Conservation (phyloP, 2,113 vertebrate species). For the Cyprinodon tularosa region DNA sequence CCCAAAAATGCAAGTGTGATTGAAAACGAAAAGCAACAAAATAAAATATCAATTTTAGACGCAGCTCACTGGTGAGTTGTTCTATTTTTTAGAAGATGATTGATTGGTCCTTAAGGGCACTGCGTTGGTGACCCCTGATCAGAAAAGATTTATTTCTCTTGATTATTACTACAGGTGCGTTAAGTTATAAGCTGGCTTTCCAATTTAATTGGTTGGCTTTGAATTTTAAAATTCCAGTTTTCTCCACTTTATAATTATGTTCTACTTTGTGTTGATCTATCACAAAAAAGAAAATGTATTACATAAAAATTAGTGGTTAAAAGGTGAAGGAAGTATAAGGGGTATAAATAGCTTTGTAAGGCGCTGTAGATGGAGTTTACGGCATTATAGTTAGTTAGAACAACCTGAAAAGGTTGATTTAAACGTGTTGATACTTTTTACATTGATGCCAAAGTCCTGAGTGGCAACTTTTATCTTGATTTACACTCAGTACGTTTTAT, state of each 20-base stretch:
- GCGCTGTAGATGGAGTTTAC: constrained; percentile 3
- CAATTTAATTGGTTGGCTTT: too few species aligned
- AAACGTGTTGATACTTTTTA: not conserved
- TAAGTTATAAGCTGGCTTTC: too few species aligned
- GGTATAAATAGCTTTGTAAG: not conserved
- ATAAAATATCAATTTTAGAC: too few species aligned
- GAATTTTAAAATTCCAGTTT: too few species aligned
- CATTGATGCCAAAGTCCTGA: not conserved
- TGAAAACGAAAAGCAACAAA: too few species aligned
- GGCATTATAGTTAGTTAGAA: not conserved
- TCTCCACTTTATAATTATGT: not conserved
- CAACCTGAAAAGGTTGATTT: not conserved
- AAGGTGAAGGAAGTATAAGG: not conserved
- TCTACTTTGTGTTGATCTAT: not conserved
- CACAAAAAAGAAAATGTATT: not conserved
- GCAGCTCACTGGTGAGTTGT: too few species aligned
- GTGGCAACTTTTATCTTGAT: constrained; percentile 6
- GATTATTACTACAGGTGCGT: too few species aligned
- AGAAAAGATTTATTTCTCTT: too few species aligned
- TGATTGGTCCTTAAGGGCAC: too few species aligned
- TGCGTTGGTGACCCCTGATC: too few species aligned
- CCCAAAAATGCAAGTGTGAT: too few species aligned
- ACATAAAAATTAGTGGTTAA: not conserved
- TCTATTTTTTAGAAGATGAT: too few species aligned
- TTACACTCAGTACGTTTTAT: not conserved